Evolutionary conservation across 2,888 invertebrate genomes (phyloP), one percentile per base, ranked within the genome.

Genomic region (Eurytoma californica): DNA sequence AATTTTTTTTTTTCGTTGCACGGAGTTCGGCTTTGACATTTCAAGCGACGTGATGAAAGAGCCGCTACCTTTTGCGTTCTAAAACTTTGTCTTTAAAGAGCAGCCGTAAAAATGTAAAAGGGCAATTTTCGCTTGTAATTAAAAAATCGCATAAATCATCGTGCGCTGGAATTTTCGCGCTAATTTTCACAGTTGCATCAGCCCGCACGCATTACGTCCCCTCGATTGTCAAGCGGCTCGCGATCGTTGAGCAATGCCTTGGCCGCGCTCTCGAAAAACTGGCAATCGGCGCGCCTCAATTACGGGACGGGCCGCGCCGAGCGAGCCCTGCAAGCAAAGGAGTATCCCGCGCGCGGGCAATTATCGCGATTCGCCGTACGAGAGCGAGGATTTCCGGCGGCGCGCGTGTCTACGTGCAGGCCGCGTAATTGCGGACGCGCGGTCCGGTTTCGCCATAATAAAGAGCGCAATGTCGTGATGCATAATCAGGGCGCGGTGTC

Each of bases 401-500:
- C 53, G 4, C 9, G 7, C 39, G 9, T 7, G 39, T 9, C 4
- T 4, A 5, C 1, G 39, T 39, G 57, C 16, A 20, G 28, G 51
- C 51, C n/a, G 49, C 55, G 57, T 72, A 78, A 78, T 78, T 72
- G 77, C 49, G 7, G 39, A 39, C 39, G 39, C 24, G 57, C 63
- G 65, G 18, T 51, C 60, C 39, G 68, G n/a, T 61, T 65, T 57
- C 28, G 63, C 55, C 63, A 20, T 55, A 60, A 74, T 67, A 30
- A 74, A 67, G 67, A 74, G 66, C 28, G 57, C 20, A n/a, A 30
- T 20, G n/a, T 18, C 65, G 67, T 49, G 28, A 24, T 47, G 69
- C 77, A 70, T 65, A 77, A 77, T 77, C 70, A 70, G 55, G 65
- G 28, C 47, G 67, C 68, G 49, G 20, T 12, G 55, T 28, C 57